Conservation (phyloP, 1,140 invertebrate genomes). For the Bombus impatiens region DNA sequence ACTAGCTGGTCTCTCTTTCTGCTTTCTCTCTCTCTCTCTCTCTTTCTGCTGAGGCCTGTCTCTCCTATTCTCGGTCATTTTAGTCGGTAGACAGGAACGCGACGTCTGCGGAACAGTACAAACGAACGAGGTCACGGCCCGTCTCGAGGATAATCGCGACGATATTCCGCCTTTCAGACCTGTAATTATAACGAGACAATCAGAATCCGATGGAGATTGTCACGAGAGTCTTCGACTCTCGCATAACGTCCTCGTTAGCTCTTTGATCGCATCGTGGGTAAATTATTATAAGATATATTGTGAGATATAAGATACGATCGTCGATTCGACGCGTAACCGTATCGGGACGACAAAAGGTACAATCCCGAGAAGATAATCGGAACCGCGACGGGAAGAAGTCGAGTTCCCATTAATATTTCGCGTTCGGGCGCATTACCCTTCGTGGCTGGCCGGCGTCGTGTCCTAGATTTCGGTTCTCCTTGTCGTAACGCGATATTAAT, state of each 20-base stretch:
- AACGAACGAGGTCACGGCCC: conserved; percentile 36
- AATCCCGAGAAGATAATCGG: not conserved
- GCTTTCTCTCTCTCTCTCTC: conserved; percentile 12
- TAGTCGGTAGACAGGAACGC: conserved; percentile 28
- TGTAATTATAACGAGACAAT: conserved; percentile 9
- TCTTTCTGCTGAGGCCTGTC: not conserved
- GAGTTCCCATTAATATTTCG: conserved; percentile 49
- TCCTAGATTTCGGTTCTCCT: conserved; percentile 52
- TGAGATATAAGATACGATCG: not conserved
- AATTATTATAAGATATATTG: not conserved
- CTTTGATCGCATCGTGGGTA: not conserved
- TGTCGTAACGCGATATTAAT: conserved; percentile 58
- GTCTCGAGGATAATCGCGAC: conserved; percentile 20
- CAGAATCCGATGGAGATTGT: not conserved
- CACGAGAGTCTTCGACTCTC: too few species aligned
- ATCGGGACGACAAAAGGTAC: not conserved
- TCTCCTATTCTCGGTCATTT: conserved; percentile 41
- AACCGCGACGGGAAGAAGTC: not conserved
- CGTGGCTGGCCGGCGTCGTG: conserved; percentile 41
- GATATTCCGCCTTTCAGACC: not conserved
- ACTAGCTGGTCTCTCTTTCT: conserved; percentile 28
- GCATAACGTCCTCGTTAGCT: not conserved
- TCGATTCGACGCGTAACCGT: not conserved
- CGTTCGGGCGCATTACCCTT: conserved; percentile 40
- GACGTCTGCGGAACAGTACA: not conserved